Conservation (phyloP, 2,888 invertebrate species). For the Stenichneumon culpator region DNA sequence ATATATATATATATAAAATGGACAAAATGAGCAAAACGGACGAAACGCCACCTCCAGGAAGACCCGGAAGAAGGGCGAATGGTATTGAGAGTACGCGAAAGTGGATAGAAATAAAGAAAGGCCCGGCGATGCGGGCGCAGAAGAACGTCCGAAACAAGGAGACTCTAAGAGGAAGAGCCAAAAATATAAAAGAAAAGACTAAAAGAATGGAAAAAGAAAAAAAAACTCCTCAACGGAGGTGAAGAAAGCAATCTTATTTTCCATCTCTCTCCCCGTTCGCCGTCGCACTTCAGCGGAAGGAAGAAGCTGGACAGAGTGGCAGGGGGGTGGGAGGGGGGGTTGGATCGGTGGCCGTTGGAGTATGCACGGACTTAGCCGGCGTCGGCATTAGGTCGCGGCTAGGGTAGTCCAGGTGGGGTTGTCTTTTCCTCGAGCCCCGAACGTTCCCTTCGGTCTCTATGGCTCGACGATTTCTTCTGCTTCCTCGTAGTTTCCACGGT, state of each 20-base stretch:
- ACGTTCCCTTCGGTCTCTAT: neutral
- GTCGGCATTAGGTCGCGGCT: slow-evolving; percentile 49
- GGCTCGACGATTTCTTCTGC: neutral
- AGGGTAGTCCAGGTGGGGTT: neutral
- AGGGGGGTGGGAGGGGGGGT: neutral
- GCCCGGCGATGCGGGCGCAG: slow-evolving; percentile 19
- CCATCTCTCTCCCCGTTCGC: slow-evolving; percentile 17
- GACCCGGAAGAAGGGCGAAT: slow-evolving; percentile 2
- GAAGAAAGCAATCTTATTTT: slow-evolving; percentile 58
- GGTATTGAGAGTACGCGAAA: slow-evolving; percentile 7
- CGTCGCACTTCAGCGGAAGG: slow-evolving; percentile 17
- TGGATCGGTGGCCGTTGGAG: slow-evolving; percentile 1
- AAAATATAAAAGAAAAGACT: neutral
- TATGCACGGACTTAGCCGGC: neutral
- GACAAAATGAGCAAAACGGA: neutral
- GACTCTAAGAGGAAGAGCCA: neutral
- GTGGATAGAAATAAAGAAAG: slow-evolving; percentile 31
- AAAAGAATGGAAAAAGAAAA: neutral
- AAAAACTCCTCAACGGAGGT: slow-evolving; percentile 4
- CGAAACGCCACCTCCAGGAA: neutral
- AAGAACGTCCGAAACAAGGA: neutral
- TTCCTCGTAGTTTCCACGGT: neutral
- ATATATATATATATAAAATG: too few species aligned
- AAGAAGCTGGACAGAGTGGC: slow-evolving; percentile 36
- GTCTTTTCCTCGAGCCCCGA: neutral